These are phyloP conservation scores for Cerastis leucographa DNA, from an alignment of 2,888 invertebrate genomes.

Conservation along the genomic window DNA sequence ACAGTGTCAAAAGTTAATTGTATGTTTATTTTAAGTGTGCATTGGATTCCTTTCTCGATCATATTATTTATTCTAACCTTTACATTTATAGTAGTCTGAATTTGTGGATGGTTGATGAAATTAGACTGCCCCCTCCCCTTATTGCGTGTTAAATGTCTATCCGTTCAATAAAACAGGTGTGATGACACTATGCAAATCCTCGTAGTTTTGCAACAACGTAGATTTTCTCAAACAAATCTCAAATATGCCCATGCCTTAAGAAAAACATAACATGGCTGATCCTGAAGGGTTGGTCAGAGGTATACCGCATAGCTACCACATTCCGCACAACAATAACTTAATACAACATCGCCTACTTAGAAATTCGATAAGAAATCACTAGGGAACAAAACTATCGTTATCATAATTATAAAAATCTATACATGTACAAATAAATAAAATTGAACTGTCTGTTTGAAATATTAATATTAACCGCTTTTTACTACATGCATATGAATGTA, in stretches of 20 bases:
- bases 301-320: neutral
- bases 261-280: neutral
- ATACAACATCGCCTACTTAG: neutral
- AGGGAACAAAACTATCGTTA: conserved; percentile 29
- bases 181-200: neutral
- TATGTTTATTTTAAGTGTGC: no score
- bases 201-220: neutral
- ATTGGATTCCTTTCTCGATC: neutral
- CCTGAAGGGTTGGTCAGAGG: neutral
- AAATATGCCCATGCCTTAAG: no score
- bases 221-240: no score
- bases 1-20: neutral
- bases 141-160: no score
- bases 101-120: no score
- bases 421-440: no score
- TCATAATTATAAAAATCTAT: conserved; percentile 36
- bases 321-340: neutral
- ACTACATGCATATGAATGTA: no score
- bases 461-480: no score
- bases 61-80: neutral
- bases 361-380: conserved; percentile 9
- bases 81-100: neutral
- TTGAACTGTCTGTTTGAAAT: no score
- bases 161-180: neutral
- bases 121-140: no score